Conservation (phyloP, 2,797 vertebrate species). For the Microctenopoma stevenorrisi region DNA sequence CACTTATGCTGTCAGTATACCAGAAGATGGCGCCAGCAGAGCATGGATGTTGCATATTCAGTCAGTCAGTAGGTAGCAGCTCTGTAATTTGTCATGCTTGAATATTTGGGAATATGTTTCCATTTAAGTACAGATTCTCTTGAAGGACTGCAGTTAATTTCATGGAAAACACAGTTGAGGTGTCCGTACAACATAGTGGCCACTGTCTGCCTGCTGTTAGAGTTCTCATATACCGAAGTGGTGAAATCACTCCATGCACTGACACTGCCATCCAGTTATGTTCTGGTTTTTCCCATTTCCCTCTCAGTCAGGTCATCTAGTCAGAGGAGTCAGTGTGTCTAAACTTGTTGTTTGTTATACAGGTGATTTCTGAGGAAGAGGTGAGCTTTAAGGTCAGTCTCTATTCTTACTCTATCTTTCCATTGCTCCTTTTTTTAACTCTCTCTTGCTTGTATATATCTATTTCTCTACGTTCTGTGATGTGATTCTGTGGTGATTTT, state of each 20-base stretch:
- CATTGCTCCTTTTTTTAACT: conserved; percentile 29
- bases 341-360: conserved; percentile 89
- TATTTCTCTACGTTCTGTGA: conserved; percentile 58
- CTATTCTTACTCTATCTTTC: conserved; percentile 65
- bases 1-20: conserved; percentile 17
- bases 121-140: background rate
- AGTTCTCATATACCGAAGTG: conserved; percentile 17
- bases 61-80: background rate
- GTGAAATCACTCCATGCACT: conserved; percentile 69
- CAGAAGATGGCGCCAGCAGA: conserved; percentile 65
- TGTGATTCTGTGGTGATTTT: conserved; percentile 76
- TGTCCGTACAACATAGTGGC: background rate
- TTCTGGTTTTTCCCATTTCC: conserved; percentile 60
- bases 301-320: conserved; percentile 62
- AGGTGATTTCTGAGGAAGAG: conserved; percentile 91
- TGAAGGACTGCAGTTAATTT: conserved; percentile 9
- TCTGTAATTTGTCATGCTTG: background rate
- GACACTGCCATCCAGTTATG: conserved; percentile 57
- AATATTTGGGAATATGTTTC: conserved; percentile 5
- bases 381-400: conserved; percentile 91
- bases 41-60: conserved; percentile 2
- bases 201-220: conserved; percentile 4
- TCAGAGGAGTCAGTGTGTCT: conserved; percentile 77
- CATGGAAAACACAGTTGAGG: background rate
- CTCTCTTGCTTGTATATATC: conserved; percentile 41